Evolutionary conservation across 2,888 invertebrate genomes (phyloP), one percentile per base, ranked within the genome.

Genomic region (Sinodicranocentrus sp.): DNA sequence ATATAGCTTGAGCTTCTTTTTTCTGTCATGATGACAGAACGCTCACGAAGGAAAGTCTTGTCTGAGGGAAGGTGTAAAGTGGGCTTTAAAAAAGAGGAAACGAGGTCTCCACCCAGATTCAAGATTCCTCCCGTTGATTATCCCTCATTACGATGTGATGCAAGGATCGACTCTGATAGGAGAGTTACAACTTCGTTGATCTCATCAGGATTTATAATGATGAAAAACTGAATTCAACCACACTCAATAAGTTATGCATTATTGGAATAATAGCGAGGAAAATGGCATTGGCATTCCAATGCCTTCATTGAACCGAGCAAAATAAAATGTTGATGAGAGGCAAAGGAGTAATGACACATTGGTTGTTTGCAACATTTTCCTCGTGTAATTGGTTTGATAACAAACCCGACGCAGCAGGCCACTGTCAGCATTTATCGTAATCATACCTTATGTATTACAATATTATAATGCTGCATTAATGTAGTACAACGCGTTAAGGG

Each of bases 61-160:
- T 65, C 33, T 65, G 19, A 65, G 59, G 48, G 19, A 65, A 57
- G 54, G 71, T 73, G 72, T 61, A 73, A 59, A 73, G 71, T 71
- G 71, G 71, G 71, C 57, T 71, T 57, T 61, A 59, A 71, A 39
- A 73, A 73, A 73, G 72, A 73, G 72, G 72, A 73, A 73, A 73
- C 26, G 72, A 73, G 72, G 72, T 73, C 72, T 73, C 72, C 72
- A 73, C 72, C 72, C 72, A 73, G 72, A 73, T 73, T 73, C 61
- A 61, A 61, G 57, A 61, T 59, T 61, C 44, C 39, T 61, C 54
- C 57, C 17, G 44, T 13, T 39, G 72, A 73, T 73, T 73, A 73
- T 73, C 39, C 59, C 61, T 73, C 61, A 73, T 39, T 33, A 72
- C 61, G 59, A 73, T 44, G 59, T 61, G 72, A 73, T 73, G 61